Evolutionary conservation across 2,113 vertebrate genomes (phyloP).

Genomic region (Machaerirhynchus nigripectus): DNA sequence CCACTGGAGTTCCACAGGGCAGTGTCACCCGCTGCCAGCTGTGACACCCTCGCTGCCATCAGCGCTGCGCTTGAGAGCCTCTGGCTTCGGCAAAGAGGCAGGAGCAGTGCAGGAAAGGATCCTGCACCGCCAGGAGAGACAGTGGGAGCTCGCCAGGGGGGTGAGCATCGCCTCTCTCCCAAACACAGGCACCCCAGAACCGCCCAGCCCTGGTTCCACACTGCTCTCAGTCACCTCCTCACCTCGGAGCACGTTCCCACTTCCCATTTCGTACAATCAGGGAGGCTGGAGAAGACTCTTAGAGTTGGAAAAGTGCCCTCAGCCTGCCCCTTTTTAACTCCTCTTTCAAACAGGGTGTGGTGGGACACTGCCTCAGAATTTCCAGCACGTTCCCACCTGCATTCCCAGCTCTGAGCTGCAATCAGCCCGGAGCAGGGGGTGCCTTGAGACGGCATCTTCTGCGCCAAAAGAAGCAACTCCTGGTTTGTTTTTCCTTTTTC

Average conservation of each 20-base stretch:
- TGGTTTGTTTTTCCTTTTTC: accelerated
- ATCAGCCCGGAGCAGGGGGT: neutral
- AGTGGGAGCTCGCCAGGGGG: accelerated
- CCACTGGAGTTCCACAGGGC: accelerated
- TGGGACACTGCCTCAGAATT: neutral
- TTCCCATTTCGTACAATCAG: accelerated
- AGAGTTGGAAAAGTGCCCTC: accelerated
- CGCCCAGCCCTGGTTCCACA: accelerated
- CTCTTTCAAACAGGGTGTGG: neutral
- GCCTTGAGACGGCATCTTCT: neutral
- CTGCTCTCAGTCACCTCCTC: neutral
- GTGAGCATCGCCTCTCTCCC: accelerated
- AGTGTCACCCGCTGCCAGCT: accelerated
- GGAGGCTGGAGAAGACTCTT: accelerated
- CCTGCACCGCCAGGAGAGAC: accelerated
- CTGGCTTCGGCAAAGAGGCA: neutral
- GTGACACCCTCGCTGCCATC: accelerated
- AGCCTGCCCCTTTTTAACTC: neutral
- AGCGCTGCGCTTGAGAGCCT: neutral
- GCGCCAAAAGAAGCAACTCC: accelerated
- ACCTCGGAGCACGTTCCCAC: neutral
- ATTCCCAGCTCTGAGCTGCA: neutral
- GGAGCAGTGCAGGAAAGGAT: accelerated
- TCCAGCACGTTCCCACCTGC: accelerated
- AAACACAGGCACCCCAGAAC: accelerated